Base-by-base conservation (phyloP, 2,113 vertebrate genomes). In the Vidua macroura region DNA sequence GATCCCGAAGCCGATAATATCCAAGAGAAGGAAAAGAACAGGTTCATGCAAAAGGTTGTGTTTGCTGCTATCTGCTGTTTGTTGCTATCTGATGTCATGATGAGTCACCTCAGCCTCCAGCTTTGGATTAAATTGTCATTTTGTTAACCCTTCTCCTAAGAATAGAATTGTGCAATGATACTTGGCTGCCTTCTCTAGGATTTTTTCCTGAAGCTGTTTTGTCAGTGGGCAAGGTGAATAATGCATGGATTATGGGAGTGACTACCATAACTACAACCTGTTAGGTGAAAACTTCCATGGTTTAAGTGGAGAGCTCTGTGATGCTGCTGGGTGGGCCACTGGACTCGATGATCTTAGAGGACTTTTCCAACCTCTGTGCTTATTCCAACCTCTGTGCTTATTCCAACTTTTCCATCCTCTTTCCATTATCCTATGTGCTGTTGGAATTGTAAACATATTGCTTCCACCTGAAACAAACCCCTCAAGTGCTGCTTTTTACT, bases 241-340 rank as follows among this genome's bases (percentile, higher is more conserved):
- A 41, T 51, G 3, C 2, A 1, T n/a, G 60, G 17, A 43, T 60
- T 48, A 28, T 0, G 0, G 8, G 30, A 4, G 6, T 44, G 25
- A 13, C 27, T 68, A 7, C 55, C 7, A 1, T 23, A 64, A 37
- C 3, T 83, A 8, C 55, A 69, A 14, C 17, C 7, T 20, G 7
- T 33, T 19, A 16, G 33, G 12, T 48, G 58, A 15, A 76, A 69
- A 31, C 63, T 25, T 10, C 70, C 7, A 0, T 7, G 35, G 41
- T 28, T 53, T 8, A 6, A 6, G 7, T 55, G 72, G 35, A 22
- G 53, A 68, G n/a, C 56, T 4, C 69, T 8, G 55, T 20, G 63
- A 10, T 55, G 41, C 17, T 35, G 41, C 55, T 33, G 35, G 15
- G 6, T 23, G 79, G 15, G 8, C 35, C 33, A 5, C 15, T 55